Evolutionary conservation across 2,888 invertebrate genomes (phyloP).

Genomic region (Malacosoma neustria): DNA sequence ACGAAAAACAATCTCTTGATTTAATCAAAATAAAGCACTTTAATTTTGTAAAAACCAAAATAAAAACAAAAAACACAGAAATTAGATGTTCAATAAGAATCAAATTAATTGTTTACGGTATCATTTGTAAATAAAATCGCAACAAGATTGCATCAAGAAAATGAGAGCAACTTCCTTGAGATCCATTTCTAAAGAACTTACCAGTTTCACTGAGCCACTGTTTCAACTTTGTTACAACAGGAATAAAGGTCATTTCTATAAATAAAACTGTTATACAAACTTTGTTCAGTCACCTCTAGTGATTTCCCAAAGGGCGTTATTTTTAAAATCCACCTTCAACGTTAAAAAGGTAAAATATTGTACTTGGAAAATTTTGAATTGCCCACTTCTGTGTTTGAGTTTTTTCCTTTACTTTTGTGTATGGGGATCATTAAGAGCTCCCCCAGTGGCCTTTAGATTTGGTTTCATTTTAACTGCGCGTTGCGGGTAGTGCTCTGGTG

Average conservation of each 20-base stretch:
- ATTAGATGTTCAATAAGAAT: neutral
- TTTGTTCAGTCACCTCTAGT: conserved; percentile 38
- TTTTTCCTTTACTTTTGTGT: conserved; percentile 30
- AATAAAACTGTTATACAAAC: conserved; percentile 17
- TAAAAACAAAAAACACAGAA: neutral
- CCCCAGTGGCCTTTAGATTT: conserved; percentile 17
- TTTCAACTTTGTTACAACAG: conserved; percentile 15
- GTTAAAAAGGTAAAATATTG: conserved; percentile 54
- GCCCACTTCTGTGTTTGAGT: conserved; percentile 26
- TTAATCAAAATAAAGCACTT: too few relatives aligned
- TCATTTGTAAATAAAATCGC: conserved; percentile 30
- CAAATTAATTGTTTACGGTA: conserved; percentile 27
- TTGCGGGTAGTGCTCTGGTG: too few relatives aligned
- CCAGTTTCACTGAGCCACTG: conserved; percentile 12
- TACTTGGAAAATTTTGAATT: conserved; percentile 44
- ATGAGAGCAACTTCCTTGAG: conserved; percentile 24
- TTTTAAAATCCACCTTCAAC: conserved; percentile 51
- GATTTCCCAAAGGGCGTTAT: conserved; percentile 67
- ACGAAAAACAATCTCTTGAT: too few relatives aligned
- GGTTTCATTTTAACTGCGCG: conserved; percentile 21
- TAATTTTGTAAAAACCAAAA: too few relatives aligned
- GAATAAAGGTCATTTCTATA: neutral
- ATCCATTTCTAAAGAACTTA: conserved; percentile 33
- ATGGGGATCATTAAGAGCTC: conserved; percentile 29
- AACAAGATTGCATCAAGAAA: conserved; percentile 35